Percentiles rank a stretch among this genome's conserved stretches.
Conservation (phyloP, 2,797 vertebrate genomes). For the Aldrovandia affinis region DNA sequence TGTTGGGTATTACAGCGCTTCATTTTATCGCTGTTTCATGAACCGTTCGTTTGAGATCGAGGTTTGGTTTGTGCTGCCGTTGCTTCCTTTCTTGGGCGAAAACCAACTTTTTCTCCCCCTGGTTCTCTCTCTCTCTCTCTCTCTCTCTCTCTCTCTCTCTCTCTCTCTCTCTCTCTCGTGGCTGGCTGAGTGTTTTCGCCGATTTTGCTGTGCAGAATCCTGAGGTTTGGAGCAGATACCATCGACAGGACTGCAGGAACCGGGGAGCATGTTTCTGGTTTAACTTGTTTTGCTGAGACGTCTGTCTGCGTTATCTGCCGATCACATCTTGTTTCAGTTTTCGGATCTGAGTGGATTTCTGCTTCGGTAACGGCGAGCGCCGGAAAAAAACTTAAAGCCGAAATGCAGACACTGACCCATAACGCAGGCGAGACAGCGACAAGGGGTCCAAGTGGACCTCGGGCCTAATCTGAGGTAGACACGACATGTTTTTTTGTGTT, state of each 20-base stretch:
- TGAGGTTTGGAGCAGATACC: not conserved
- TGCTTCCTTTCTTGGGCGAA: no score
- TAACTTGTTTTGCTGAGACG: not conserved
- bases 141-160: no score
- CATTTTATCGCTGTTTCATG: not conserved
- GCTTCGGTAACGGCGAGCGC: not conserved
- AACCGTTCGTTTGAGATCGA: not conserved
- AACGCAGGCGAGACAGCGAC: not conserved
- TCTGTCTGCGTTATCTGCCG: slow-evolving; percentile 5
- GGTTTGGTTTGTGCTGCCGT: not conserved
- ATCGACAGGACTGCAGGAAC: not conserved
- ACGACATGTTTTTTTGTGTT: not conserved
- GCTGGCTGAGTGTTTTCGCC: not conserved
- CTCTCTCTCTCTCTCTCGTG: no score
- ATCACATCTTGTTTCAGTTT: not conserved
- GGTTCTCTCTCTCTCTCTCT: no score
- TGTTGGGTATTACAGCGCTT: not conserved
- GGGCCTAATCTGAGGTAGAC: not conserved
- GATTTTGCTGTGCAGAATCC: not conserved
- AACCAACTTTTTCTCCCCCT: no score
- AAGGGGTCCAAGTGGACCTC: not conserved
- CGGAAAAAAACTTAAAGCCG: not conserved
- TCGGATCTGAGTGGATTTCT: not conserved
- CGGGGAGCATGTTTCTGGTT: slow-evolving; percentile 13
- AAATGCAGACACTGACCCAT: not conserved